Percentiles rank a stretch among this genome's conserved stretches.
Conservation (phyloP, 2,113 vertebrate genomes). For the Paracanthobrama guichenoti region DNA sequence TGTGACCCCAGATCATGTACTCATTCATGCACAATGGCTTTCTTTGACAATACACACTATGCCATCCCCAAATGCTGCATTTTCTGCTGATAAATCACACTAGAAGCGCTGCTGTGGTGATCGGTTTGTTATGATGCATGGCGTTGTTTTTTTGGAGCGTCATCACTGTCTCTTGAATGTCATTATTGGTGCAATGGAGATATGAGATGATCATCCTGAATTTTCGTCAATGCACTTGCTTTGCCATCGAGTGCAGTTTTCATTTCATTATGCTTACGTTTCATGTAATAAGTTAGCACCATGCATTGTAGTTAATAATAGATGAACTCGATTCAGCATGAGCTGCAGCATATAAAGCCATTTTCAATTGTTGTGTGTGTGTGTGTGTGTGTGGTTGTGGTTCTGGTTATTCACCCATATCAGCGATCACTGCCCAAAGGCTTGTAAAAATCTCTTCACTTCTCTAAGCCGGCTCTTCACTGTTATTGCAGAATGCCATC, state of each 20-base stretch:
- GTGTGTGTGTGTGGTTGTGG: background rate
- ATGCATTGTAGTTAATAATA: background rate
- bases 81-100: background rate
- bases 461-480: background rate
- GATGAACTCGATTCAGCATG: background rate
- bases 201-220: background rate
- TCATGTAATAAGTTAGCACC: background rate
- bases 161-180: background rate
- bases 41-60: slow-evolving; percentile 9
- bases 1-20: background rate
- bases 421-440: background rate
- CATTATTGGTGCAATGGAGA: background rate
- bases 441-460: background rate
- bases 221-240: background rate
- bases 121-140: background rate
- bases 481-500: background rate
- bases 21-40: background rate
- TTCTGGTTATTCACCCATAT: background rate
- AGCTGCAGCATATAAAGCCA: background rate
- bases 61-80: background rate
- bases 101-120: background rate
- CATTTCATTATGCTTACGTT: background rate
- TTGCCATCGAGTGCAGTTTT: background rate
- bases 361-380: background rate
- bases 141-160: background rate